Conservation (phyloP, 2,797 vertebrate species). For the Neosilurus mollespiculum region DNA sequence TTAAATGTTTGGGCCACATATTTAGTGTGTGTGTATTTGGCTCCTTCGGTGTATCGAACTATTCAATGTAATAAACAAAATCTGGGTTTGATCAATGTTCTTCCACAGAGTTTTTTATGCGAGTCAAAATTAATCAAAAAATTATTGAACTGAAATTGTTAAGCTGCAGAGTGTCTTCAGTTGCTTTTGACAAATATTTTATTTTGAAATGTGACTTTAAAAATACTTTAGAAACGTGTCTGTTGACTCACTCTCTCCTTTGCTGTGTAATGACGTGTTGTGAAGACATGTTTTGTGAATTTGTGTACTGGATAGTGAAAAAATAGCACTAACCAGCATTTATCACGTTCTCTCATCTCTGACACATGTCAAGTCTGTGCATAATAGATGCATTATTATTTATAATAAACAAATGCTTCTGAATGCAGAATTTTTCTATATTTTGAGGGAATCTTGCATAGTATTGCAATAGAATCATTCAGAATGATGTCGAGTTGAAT, state of each 20-base stretch:
- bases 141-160: not conserved
- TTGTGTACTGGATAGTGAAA: not conserved
- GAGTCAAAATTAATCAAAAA: slow-evolving; percentile 5
- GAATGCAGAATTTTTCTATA: not conserved
- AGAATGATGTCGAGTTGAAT: slow-evolving; percentile 20
- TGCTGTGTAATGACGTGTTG: slow-evolving; percentile 3
- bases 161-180: not conserved
- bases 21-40: slow-evolving; percentile 15
- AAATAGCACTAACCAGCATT: not conserved
- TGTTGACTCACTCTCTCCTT: not conserved
- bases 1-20: slow-evolving; percentile 17
- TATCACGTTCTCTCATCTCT: not conserved
- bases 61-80: slow-evolving; percentile 11
- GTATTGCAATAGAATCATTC: slow-evolving; percentile 18
- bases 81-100: slow-evolving; percentile 16
- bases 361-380: not conserved
- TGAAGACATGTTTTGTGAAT: slow-evolving; percentile 6
- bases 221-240: not conserved
- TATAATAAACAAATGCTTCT: not conserved
- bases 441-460: slow-evolving; percentile 6
- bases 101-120: not conserved
- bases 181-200: not conserved
- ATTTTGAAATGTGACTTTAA: not conserved
- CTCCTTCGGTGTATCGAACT: slow-evolving; percentile 1
- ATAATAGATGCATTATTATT: not conserved